Evolutionary conservation across 2,888 invertebrate species (phyloP).

Genomic region (Oxytorus armatus): DNA sequence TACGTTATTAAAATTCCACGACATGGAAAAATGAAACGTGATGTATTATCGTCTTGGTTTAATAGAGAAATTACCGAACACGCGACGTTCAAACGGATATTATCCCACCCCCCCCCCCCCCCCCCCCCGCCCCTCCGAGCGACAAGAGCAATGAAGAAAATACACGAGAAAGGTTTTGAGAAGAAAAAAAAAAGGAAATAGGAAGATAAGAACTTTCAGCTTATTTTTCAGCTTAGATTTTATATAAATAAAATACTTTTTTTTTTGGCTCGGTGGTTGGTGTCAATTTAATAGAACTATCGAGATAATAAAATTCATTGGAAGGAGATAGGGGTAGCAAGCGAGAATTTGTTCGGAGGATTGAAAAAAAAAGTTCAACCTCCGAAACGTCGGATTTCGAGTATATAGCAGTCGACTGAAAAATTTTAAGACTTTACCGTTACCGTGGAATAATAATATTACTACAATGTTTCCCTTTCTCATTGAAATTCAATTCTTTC

Average conservation of each 20-base stretch:
- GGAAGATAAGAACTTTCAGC: too few relatives aligned
- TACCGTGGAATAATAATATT: too few relatives aligned
- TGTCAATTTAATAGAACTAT: too few relatives aligned
- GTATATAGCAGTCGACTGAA: too few relatives aligned
- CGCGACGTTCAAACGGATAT: slow-evolving; percentile 61
- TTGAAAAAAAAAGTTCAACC: not conserved
- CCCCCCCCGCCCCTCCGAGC: too few relatives aligned
- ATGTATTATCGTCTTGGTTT: slow-evolving; percentile 31
- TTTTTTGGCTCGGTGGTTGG: too few relatives aligned
- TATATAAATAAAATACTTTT: too few relatives aligned
- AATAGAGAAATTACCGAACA: slow-evolving; percentile 60
- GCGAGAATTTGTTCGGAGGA: not conserved
- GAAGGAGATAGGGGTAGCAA: slow-evolving; percentile 12
- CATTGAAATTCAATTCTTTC: slow-evolving; percentile 61
- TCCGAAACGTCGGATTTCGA: not conserved
- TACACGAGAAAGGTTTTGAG: slow-evolving; percentile 6
- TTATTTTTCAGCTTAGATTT: too few relatives aligned
- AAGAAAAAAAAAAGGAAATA: slow-evolving; percentile 8
- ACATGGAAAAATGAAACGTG: slow-evolving; percentile 34
- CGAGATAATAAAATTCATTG: slow-evolving; percentile 58
- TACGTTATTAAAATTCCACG: slow-evolving; percentile 30
- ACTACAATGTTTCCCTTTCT: not conserved
- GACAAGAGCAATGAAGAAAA: slow-evolving; percentile 16
- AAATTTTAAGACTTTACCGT: slow-evolving; percentile 18
- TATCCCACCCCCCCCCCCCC: too few relatives aligned